Percentiles rank a stretch among this genome's conserved stretches.
Evolutionary conservation across 1,140 invertebrate genomes (phyloP).

Genomic region (Cotesia glomerata): DNA sequence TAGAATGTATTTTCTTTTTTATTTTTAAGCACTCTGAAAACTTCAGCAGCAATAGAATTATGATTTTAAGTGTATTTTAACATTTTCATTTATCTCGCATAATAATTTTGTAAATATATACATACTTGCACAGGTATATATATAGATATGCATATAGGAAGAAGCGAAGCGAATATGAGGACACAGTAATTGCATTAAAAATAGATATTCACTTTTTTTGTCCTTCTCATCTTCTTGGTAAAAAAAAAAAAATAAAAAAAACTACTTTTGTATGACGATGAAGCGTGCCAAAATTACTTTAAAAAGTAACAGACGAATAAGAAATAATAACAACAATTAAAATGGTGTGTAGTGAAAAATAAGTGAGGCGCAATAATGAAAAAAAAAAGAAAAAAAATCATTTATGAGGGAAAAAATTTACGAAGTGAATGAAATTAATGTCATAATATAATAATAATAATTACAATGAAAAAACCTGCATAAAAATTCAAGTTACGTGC

Average conservation of each 20-base stretch:
- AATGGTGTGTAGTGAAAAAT: not conserved
- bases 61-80: not conserved
- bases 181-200: slow-evolving; percentile 5
- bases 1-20: too few relatives aligned
- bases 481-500: slow-evolving; percentile 15
- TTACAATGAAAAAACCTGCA: not conserved
- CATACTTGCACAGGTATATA: not conserved
- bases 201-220: not conserved
- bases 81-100: not conserved
- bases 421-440: not conserved
- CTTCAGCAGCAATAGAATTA: not conserved
- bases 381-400: not conserved
- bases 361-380: not conserved
- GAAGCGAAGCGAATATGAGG: not conserved
- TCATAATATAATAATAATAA: not conserved
- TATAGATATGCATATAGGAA: not conserved
- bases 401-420: not conserved
- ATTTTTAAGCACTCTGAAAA: not conserved
- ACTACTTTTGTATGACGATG: not conserved
- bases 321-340: not conserved
- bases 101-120: not conserved
- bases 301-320: not conserved
- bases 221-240: not conserved
- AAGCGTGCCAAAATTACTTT: slow-evolving; percentile 6
- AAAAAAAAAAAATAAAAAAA: not conserved